phyloP scores from a whole-genome alignment of 2,888 invertebrate species.

The Limnephilus rhombicus region DNA sequence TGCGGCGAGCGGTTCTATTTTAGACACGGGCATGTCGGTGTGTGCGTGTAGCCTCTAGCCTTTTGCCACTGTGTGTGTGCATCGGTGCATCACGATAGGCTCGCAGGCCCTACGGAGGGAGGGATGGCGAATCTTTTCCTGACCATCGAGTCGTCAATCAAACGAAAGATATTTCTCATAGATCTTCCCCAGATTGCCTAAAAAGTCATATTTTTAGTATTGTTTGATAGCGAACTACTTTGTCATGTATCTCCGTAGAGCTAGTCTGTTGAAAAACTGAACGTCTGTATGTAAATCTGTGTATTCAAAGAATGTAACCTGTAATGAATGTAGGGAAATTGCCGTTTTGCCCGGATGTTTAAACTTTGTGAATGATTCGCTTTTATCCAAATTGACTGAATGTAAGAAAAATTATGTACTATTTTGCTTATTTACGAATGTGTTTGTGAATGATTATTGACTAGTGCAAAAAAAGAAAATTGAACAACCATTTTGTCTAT shows the following conservation, averaged over 20 bases:
- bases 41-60: conserved; percentile 32
- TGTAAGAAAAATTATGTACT: too few species aligned
- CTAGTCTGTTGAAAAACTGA: background rate
- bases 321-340: too few species aligned
- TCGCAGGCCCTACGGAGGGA: background rate
- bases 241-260: background rate
- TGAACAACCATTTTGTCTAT: too few species aligned
- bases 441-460: too few species aligned
- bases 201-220: background rate
- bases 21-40: conserved; percentile 2
- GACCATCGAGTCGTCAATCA: background rate
- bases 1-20: conserved; percentile 41
- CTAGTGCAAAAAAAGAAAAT: too few species aligned
- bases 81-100: conserved; percentile 6
- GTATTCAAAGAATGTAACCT: background rate
- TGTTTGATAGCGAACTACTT: background rate
- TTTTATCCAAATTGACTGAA: too few species aligned
- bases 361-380: too few species aligned
- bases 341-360: too few species aligned
- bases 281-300: background rate
- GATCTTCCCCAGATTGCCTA: background rate
- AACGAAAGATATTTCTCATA: background rate
- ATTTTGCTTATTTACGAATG: too few species aligned
- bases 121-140: conserved; percentile 3
- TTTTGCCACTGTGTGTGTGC: conserved; percentile 7